Conservation (phyloP, 2,888 invertebrate species). For the Siphlonurus alternatus region DNA sequence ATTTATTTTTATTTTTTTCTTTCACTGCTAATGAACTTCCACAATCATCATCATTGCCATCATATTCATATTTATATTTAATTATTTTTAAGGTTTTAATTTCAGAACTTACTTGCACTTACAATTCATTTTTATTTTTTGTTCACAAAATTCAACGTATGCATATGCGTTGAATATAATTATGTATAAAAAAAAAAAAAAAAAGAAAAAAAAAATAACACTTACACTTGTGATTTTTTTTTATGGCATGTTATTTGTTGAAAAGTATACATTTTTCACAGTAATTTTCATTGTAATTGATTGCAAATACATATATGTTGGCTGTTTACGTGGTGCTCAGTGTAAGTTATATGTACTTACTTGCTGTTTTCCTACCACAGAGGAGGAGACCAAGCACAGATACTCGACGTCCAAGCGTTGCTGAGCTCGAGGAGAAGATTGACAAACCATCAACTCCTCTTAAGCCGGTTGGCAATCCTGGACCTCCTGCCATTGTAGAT, state of each 20-base stretch:
- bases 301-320: too few species aligned
- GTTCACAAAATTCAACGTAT: slow-evolving; percentile 2
- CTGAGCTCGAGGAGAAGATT: slow-evolving; percentile 77
- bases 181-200: too few species aligned
- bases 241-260: not conserved
- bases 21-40: slow-evolving; percentile 14
- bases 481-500: slow-evolving; percentile 80
- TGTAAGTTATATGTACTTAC: not conserved
- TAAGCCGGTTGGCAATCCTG: slow-evolving; percentile 57
- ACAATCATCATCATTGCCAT: slow-evolving; percentile 13
- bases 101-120: not conserved
- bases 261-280: not conserved
- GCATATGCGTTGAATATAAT: too few species aligned
- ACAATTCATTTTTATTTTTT: not conserved
- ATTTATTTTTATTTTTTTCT: slow-evolving; percentile 6
- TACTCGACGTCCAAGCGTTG: slow-evolving; percentile 74
- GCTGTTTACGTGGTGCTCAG: too few species aligned
- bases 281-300: not conserved
- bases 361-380: slow-evolving; percentile 24
- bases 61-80: too few species aligned
- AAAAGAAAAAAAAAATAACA: too few species aligned
- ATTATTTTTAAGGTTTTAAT: slow-evolving; percentile 11
- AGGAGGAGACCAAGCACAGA: slow-evolving; percentile 80
- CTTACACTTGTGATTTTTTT: not conserved
- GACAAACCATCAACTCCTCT: slow-evolving; percentile 84